phyloP scores from a whole-genome alignment of 2,888 invertebrate species.

The Eueremaeus valkanovi region DNA sequence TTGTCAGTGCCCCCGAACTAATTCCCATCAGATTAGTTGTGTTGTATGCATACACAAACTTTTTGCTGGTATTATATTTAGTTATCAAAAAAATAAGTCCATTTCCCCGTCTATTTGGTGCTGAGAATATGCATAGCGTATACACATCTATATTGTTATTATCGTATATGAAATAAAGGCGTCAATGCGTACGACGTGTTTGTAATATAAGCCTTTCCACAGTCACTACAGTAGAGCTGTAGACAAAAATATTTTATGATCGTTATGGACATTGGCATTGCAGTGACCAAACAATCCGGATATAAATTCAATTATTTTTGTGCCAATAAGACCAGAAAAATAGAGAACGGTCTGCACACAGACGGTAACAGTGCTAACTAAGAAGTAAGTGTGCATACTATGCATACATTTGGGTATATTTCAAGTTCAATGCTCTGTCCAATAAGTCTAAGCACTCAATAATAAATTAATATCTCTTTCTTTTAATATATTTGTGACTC shows the following conservation, averaged over 20 bases:
- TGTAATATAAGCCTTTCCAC: conserved; percentile 32
- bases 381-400: not conserved
- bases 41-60: conserved; percentile 8
- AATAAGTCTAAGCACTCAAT: not conserved
- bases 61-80: conserved; percentile 14
- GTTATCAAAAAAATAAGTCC: conserved; percentile 35
- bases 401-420: not conserved
- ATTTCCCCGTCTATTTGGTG: conserved; percentile 3
- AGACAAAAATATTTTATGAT: conserved; percentile 5
- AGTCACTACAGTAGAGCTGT: too few species aligned
- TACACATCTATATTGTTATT: not conserved
- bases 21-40: conserved; percentile 34
- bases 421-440: conserved; percentile 22
- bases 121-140: conserved; percentile 9
- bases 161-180: conserved; percentile 1
- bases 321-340: not conserved
- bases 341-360: not conserved
- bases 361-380: not conserved
- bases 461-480: conserved; percentile 13
- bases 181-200: conserved; percentile 20
- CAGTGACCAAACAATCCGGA: conserved; percentile 10
- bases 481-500: not conserved
- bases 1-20: conserved; percentile 11
- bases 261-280: conserved; percentile 23
- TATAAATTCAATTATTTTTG: conserved; percentile 31